Conservation (phyloP, 2,888 invertebrate species). For the Achlya flavicornis region DNA sequence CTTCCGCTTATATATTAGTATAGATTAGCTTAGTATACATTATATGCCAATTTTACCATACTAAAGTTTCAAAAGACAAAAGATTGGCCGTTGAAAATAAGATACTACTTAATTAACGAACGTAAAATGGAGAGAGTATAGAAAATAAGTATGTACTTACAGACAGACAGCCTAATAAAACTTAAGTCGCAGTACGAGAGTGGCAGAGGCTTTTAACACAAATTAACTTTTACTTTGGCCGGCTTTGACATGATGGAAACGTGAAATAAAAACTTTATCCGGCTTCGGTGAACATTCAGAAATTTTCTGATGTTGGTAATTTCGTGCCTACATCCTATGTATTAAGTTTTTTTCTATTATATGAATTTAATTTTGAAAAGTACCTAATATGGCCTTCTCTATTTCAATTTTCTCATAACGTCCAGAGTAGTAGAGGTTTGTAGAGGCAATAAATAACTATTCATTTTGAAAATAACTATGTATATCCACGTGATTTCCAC, state of each 20-base stretch:
- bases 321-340: background rate
- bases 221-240: conserved; percentile 28
- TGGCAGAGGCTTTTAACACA: conserved; percentile 32
- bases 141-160: conserved; percentile 13
- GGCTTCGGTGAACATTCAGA: conserved; percentile 2
- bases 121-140: conserved; percentile 7
- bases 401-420: too few species aligned
- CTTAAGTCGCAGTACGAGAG: conserved; percentile 21
- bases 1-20: too few species aligned
- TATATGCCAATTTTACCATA: too few species aligned
- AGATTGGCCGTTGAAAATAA: conserved; percentile 2
- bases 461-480: too few species aligned
- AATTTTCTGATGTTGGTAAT: background rate
- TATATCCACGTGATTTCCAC: too few species aligned
- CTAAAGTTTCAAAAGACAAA: background rate
- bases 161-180: conserved; percentile 18
- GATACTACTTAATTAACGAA: conserved; percentile 15
- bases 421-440: too few species aligned
- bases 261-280: conserved; percentile 9
- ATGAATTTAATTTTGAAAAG: background rate
- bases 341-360: background rate
- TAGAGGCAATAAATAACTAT: too few species aligned
- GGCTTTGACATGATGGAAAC: conserved; percentile 15
- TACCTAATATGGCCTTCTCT: background rate
- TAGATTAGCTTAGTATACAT: too few species aligned